Evolutionary conservation across 2,888 invertebrate genomes (phyloP).

Genomic region (Cataglyphis livida): DNA sequence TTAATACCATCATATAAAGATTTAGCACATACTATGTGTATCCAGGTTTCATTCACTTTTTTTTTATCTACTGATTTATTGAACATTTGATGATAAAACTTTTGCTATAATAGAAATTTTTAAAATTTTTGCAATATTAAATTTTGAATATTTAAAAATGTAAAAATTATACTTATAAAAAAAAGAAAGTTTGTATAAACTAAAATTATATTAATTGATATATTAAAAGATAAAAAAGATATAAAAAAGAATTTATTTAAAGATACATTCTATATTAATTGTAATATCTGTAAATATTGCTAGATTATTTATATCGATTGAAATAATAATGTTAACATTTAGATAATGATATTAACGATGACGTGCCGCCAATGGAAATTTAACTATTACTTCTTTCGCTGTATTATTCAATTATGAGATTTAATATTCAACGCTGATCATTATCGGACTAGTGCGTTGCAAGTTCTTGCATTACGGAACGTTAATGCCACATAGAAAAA

Average conservation of each 20-base stretch:
- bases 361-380: not conserved
- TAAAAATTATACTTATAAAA: not conserved
- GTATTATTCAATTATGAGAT: not conserved
- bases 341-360: not conserved
- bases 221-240: not conserved
- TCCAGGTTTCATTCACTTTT: not conserved
- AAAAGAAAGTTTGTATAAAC: not conserved
- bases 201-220: not conserved
- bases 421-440: not conserved
- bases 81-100: not conserved
- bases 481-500: slow-evolving; percentile 30
- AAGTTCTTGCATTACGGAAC: slow-evolving; percentile 25
- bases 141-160: not conserved
- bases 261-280: not conserved
- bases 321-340: not conserved
- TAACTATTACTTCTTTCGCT: not conserved
- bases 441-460: slow-evolving; percentile 6
- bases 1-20: not conserved
- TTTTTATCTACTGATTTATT: not conserved
- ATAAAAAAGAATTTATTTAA: not conserved
- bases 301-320: slow-evolving; percentile 7
- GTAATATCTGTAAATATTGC: not conserved
- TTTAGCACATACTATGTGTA: not conserved
- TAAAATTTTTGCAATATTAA: not conserved
- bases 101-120: not conserved